Base-by-base conservation (phyloP, 2,888 invertebrate genomes). In the Atrina japonica region DNA sequence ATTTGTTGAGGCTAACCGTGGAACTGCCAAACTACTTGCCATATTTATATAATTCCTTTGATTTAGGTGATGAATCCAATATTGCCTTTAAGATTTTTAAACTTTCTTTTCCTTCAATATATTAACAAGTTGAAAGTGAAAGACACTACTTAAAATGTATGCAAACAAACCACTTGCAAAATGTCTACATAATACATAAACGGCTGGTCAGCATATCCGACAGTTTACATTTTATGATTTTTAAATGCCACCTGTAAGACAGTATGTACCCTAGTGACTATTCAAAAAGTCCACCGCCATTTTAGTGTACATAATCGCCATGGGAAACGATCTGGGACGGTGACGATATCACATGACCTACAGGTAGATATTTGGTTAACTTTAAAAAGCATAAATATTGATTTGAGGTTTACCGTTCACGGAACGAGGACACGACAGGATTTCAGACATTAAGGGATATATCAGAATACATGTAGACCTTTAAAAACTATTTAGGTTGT, bases 241-340 rank as follows among this genome's bases (percentile, higher is more conserved):
- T 56, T 56, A 56, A 45, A 66, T 49, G 58, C 49, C 58, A 49
- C 35, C 18, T 18, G 18, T 59, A 27, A 23, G 29, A 29, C 43
- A 35, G 35, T 35, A 35, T 5, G 35, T 35, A 35, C 35, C 35
- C 11, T 35, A 35, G 35, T 35, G 1, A 23, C 27, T 47, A 60
- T 60, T 35, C 35, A 35, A 35, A 25, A 41, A 70, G 55, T 25
- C 27, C 21, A 35, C 66, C 71, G 71, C 71, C 71, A 72, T 72
- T 49, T 69, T 73, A 82, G 79, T 80, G 78, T 79, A 82, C 78
- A 75, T 77, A 77, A 80, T 80, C 77, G 63, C 78, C 71, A 80
- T 43, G 67, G 76, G 81, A 75, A 76, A 80, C 81, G 61, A 70
- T 47, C 61, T 61, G 61, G 11, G 35, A 35, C 35, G 35, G 35